Evolutionary conservation across 2,797 vertebrate species (phyloP), one percentile per base, ranked within the genome.

Genomic region (Triplophysa bombifrons): DNA sequence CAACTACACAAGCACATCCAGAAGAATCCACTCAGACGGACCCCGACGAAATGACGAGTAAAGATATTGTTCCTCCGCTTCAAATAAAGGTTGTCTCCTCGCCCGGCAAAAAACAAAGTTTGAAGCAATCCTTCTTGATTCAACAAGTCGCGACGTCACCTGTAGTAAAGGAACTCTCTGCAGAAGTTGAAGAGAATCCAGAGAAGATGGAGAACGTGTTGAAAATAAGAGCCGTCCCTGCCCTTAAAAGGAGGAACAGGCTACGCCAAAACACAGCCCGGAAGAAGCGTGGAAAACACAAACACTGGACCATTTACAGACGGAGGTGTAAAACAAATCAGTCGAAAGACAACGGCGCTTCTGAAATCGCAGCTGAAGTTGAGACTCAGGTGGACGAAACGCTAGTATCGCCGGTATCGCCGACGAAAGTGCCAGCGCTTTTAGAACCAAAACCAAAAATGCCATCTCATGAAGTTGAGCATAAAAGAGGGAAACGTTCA

Each of bases 61-160:
- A 74, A 19, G 78, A 94, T 86, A 81, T 91, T 50, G 85, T 93
- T 30, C 93, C 92, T 38, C 91, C 93, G n/a, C 90, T 94, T 83
- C 93, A 94, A 84, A 93, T 93, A 51, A 94, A 94, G 85, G 91
- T 94, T 76, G 91, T 93, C 22, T 93, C 92, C 16, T 94, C 93
- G 74, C 93, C 93, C 17, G 89, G 90, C 48, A 94, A 93, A 86
- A 88, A 84, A 67, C 92, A 89, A 86, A 92, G 89, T 81, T 91
- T 91, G 70, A 94, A 93, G 84, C 92, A 92, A 8, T 93, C 93
- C 19, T 92, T 94, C 89, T 89, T 93, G 78, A 90, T 94, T 84
- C 92, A 93, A 64, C 87, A 93, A 82, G 86, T 92, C 41, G 87
- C 89, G 78, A 88, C 89, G 12, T 78, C 85, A 38, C 27, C 85